Conservation (phyloP, 2,113 vertebrate genomes). For the Catharus fuscescens region DNA sequence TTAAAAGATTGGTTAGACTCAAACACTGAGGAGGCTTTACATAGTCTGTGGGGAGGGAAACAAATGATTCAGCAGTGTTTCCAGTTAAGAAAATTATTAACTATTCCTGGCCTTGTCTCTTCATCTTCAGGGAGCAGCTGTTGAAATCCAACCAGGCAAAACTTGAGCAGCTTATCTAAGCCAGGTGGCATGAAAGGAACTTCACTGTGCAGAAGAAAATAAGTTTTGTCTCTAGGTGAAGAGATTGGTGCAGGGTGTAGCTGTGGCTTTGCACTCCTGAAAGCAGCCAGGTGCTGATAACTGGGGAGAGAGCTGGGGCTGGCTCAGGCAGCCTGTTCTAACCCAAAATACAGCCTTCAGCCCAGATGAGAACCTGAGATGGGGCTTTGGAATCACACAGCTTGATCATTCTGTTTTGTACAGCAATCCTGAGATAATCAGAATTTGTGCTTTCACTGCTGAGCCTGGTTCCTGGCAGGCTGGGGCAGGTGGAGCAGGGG, state of each 20-base stretch:
- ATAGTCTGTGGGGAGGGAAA: neutral
- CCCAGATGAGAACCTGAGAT: neutral
- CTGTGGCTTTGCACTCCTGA: neutral
- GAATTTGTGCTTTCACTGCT: neutral
- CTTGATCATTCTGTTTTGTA: neutral
- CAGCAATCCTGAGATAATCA: neutral
- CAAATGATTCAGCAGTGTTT: neutral
- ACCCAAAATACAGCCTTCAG: neutral
- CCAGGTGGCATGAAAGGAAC: conserved; percentile 2
- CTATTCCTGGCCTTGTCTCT: neutral
- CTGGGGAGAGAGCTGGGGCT: neutral
- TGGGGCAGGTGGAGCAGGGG: neutral
- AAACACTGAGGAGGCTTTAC: neutral
- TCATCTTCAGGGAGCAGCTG: conserved; percentile 22
- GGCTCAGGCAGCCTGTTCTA: neutral
- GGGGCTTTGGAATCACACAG: neutral
- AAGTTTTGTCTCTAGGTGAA: conserved; percentile 8
- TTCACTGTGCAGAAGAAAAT: neutral
- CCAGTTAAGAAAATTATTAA: conserved; percentile 11
- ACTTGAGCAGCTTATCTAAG: conserved; percentile 3
- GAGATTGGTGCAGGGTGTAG: neutral
- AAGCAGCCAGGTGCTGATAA: neutral
- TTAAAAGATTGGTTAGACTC: neutral
- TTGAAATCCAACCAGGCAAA: neutral
- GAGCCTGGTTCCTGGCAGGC: neutral